Base-by-base conservation (phyloP, 1,140 invertebrate species). In the Globodera ellingtonae region DNA sequence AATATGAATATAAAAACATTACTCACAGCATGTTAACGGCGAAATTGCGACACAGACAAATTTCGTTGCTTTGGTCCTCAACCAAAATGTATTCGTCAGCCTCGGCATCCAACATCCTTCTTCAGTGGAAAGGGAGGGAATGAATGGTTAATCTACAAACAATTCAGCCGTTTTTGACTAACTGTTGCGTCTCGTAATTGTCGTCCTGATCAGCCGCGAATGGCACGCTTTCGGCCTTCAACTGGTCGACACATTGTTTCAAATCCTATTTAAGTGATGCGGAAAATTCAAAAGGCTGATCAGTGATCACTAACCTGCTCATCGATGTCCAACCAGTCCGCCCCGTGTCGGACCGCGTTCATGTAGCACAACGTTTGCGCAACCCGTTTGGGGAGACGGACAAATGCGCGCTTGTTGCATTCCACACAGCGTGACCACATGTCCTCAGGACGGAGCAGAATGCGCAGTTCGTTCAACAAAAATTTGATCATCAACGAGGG, bases 361-460 rank as follows among this genome's bases (percentile, higher is more conserved):
- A 81, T 81, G 47, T 50, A 70, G 44, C 66, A 81, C 52, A 81
- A 78, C 9, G 59, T 21, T 46, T 72, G 46, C 44, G 76, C 71
- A 24, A 82, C 47, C 44, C 69, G 79, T 35, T 24, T 59, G 8
- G 80, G 76, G 13, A 80, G 47, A 18, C 35, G 80, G 18, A 81
- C 80, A 24, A 82, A 82, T 46, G 80, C 44, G 9, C 81, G 50
- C 18, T 66, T 52, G 73, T 82, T 82, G n/a, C 79, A 82, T 44
- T 82, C 73, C 10, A 75, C 65, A 83, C 81, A 82, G 24, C 81
- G 67, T 13, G 81, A 82, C 47, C 56, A 77, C 46, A 82, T 46
- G 70, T 83, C 81, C n/a, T 44, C 82, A 13, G 81, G 80, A 56
- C 81, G 71, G n/a, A 82, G 44, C 10, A 84, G 9, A 47, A 82